Percentiles rank a stretch among this genome's conserved stretches.
Conservation (phyloP, 2,113 vertebrate genomes). For the Mesitornis unicolor region DNA sequence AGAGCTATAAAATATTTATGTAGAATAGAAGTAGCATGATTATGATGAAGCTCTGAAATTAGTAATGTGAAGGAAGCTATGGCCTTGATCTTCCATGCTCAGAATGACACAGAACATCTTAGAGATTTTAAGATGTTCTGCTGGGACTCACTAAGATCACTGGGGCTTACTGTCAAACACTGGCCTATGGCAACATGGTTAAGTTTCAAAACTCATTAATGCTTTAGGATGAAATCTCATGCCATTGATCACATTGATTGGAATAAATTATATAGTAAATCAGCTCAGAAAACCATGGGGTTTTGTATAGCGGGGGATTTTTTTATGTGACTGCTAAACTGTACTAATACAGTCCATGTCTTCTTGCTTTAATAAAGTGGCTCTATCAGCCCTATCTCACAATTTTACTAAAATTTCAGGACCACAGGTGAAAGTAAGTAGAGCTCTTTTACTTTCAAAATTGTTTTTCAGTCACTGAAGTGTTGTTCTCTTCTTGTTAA, state of each 20-base stretch:
- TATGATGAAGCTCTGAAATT: not conserved
- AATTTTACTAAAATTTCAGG: not conserved
- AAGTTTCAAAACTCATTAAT: not conserved
- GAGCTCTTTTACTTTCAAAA: not conserved
- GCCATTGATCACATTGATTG: not conserved
- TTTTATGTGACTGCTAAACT: rapidly evolving
- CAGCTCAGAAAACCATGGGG: not conserved
- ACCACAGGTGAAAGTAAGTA: not conserved
- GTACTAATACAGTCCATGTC: not conserved
- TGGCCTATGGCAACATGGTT: not conserved
- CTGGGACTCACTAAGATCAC: not conserved
- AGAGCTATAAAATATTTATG: not conserved
- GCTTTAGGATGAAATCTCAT: not conserved
- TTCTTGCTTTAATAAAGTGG: not conserved
- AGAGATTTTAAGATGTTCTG: not conserved
- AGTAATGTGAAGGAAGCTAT: not conserved
- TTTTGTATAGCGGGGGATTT: not conserved
- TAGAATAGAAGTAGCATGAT: not conserved
- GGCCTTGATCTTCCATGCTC: not conserved
- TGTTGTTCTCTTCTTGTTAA: not conserved
- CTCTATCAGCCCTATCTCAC: not conserved
- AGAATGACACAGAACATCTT: not conserved
- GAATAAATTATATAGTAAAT: not conserved
- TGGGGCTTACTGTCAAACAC: not conserved
- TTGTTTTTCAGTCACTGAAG: not conserved